phyloP scores from a whole-genome alignment of 2,797 vertebrate genomes.

The Pelodytes ibericus region DNA sequence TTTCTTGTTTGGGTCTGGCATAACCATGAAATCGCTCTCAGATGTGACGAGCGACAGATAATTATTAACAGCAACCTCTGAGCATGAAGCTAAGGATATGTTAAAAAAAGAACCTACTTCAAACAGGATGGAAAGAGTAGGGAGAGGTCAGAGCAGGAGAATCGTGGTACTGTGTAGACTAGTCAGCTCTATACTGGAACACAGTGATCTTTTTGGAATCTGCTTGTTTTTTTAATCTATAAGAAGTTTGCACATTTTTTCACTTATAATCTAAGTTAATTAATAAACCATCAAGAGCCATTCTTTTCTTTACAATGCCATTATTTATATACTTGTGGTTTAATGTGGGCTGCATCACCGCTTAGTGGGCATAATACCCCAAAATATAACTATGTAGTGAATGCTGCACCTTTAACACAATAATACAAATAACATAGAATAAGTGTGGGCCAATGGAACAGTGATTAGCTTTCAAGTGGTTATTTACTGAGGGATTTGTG shows the following conservation, averaged over 20 bases:
- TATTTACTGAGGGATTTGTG: not conserved
- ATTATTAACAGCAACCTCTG: constrained; percentile 25
- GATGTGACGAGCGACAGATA: constrained; percentile 36
- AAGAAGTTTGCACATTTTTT: no score
- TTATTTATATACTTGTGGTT: no score
- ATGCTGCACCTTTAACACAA: no score
- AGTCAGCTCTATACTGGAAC: not conserved
- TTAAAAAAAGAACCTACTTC: constrained; percentile 9
- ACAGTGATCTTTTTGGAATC: constrained; percentile 9
- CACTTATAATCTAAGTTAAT: no score
- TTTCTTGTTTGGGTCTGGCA: constrained; percentile 38
- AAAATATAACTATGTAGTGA: no score
- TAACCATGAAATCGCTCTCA: constrained; percentile 46
- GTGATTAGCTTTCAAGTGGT: not conserved
- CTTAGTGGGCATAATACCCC: no score
- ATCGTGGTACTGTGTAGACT: constrained; percentile 15
- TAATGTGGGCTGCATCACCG: no score
- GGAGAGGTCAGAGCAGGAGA: constrained; percentile 41
- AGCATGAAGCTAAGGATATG: constrained; percentile 8
- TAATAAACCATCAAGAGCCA: no score
- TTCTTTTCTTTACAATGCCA: no score
- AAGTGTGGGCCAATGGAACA: no score
- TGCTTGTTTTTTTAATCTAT: not conserved
- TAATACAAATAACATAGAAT: no score
- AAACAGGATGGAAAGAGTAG: constrained; percentile 13